Evolutionary conservation across 1,140 invertebrate genomes (phyloP), one percentile per base, ranked within the genome.

Genomic region (Matsumurasca onukii): DNA sequence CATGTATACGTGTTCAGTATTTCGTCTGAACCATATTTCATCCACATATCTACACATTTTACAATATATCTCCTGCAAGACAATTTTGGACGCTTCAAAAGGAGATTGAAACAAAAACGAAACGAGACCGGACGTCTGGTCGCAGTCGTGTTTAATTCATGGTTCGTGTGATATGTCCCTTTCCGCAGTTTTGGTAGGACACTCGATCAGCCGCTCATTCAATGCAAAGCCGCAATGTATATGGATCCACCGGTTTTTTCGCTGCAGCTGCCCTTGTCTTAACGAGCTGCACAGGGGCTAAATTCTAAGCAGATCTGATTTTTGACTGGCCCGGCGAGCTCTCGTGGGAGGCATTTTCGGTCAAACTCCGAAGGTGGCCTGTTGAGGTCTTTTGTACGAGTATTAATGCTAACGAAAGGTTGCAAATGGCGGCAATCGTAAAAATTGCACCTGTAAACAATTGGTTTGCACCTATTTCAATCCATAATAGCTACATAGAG

Each of bases 201-300:
- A 13, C 24, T 59, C 55, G 24, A 25, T 59, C 55, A 59, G 49
- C 12, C 55, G 15, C 13, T 59, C 55, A 59, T 59, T 59, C 55
- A 59, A 59, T 59, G 55, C 55, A 59, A 59, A 59, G 55, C 55
- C n/a, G 25, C 55, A 3, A 59, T 59, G 55, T 59, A 59, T 59
- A 59, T 22, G 24, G 55, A 59, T 13, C 15, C 55, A 5, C 22
- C 2, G 24, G 13, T 59, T 59, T 59, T 59, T 25, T 59, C 9
- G 55, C 5, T n/a, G n/a, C 49, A 51, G 49, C n/a, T 22, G n/a
- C 49, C 24, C 3, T n/a, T 51, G 55, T 5, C 25, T 29, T 59
- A 59, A 59, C 55, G 55, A 59, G 55, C 22, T n/a, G 13, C 12
- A 59, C 22, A 2, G 55, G 15, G 55, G 55, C 15, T 52, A 52